Evolutionary conservation across 1,140 invertebrate genomes (phyloP), one percentile per base, ranked within the genome.

Genomic region (Bradynema listronoti): DNA sequence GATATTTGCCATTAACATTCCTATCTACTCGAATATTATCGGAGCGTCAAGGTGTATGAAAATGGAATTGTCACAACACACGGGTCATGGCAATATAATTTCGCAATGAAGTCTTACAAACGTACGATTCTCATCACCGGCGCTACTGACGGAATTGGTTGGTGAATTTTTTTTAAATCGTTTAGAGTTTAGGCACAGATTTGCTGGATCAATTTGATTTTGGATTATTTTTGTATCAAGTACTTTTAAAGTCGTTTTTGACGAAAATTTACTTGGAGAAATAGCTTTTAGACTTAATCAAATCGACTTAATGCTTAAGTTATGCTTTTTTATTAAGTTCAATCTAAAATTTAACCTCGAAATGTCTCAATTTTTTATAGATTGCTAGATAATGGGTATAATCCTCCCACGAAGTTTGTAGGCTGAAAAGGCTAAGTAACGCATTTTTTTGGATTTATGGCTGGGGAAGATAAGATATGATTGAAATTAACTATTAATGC

Each of bases 91-190:
- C n/a, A n/a, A n/a, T n/a, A n/a, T n/a, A n/a, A n/a, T n/a, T n/a
- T n/a, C n/a, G n/a, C n/a, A n/a, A n/a, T n/a, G n/a, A n/a, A n/a
- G n/a, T n/a, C n/a, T n/a, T 63, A 57, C 32, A 65, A 65, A 54
- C 45, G 63, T 29, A 66, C n/a, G 24, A 65, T 65, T 41, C 52
- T 65, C 2, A 61, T 66, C 22, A 66, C 64, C 14, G 64, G 64
- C 32, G 58, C 64, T 7, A 66, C 64, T 7, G 64, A 66, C 47
- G 64, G 64, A 3, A 36, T 63, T 27, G 61, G 59, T 61, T 24
- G 58, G 57, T 60, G 4, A 14, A 39, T n/a, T 41, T 55, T 2
- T 22, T 45, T 55, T 50, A 50, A 46, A 50, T 49, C 41, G 22
- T 22, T 47, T 30, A 55, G 42, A 54, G 11, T 11, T 39, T 11